phyloP scores from a whole-genome alignment of 2,888 invertebrate species.

The Saturnia japonica region DNA sequence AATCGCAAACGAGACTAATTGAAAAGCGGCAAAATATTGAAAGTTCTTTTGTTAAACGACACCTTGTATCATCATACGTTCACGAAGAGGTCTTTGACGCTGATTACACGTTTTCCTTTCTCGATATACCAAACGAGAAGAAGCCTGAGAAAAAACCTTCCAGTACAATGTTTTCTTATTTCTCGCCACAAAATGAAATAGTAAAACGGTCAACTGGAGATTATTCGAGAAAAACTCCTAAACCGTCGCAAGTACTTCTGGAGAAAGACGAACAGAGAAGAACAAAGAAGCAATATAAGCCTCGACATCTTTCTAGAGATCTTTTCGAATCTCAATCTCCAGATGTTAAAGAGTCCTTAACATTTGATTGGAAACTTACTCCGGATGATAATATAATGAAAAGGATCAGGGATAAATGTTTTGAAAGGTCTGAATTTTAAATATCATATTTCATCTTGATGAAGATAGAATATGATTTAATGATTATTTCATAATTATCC shows the following conservation, averaged over 20 bases:
- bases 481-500: conserved; percentile 16
- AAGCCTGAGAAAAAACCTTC: conserved; percentile 58
- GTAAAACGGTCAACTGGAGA: conserved; percentile 44
- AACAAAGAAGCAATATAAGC: conserved; percentile 39
- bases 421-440: conserved; percentile 63
- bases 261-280: conserved; percentile 38
- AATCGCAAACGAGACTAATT: conserved; percentile 52
- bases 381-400: conserved; percentile 65
- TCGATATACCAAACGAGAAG: conserved; percentile 54
- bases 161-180: conserved; percentile 70
- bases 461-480: conserved; percentile 20
- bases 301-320: conserved; percentile 62
- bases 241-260: conserved; percentile 33
- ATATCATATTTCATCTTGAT: conserved; percentile 22
- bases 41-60: conserved; percentile 43
- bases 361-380: conserved; percentile 61
- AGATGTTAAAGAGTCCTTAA: conserved; percentile 51
- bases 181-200: conserved; percentile 55
- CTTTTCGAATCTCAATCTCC: conserved; percentile 70
- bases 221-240: conserved; percentile 53
- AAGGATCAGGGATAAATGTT: conserved; percentile 63
- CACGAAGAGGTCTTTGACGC: conserved; percentile 63
- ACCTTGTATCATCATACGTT: conserved; percentile 59
- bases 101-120: conserved; percentile 68
- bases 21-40: conserved; percentile 42